Evolutionary conservation across 2,113 vertebrate genomes (phyloP), one percentile per base, ranked within the genome.

Genomic region (Phaethon lepturus): DNA sequence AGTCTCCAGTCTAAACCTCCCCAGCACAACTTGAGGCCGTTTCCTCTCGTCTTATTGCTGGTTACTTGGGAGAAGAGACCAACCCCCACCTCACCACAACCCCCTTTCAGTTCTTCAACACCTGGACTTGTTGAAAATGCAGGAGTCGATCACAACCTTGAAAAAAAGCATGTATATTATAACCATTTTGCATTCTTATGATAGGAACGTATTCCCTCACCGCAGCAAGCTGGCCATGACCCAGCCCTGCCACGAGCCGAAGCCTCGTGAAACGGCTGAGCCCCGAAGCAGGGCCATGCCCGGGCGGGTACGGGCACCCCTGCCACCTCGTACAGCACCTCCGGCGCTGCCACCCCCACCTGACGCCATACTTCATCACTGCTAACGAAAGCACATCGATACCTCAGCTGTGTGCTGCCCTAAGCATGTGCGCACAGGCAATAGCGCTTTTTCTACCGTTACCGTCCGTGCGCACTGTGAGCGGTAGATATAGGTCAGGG

Each of bases 401-500:
- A 2, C 0, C 49, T 5, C 9, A 47, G 82, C 59, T 5, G 3
- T 3, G 4, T 25, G 20, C 71, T 7, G n/a, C 58, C 71, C 26
- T 1, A 4, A 11, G 35, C 29, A 5, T 0, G 10, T 4, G 50
- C 62, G 13, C 42, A 6, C 14, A 17, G 44, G 40, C 59, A 12
- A 4, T 1, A 7, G 28, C 17, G 0, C 2, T 25, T 33, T 24
- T 6, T 4, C 55, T 4, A 1, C 5, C 19, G 0, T 14, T 20
- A 6, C 1, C 4, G 10, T 3, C 55, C 7, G 3, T 1, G 22
- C 7, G 2, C 29, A 0, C 55, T 17, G 8, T 4, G 6, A 45
- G 40, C 3, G 0, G 13, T 2, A 33, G 69, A 11, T 86, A 2
- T 26, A 53, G 91, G 56, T 74, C 91, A 86, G 87, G 81, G 62